A percentile compares a stretch with the other conserved stretches of the same genome.
These are phyloP conservation scores for Orgyia antiqua DNA, from an alignment of 2,888 invertebrate species.

Conservation along the genomic window DNA sequence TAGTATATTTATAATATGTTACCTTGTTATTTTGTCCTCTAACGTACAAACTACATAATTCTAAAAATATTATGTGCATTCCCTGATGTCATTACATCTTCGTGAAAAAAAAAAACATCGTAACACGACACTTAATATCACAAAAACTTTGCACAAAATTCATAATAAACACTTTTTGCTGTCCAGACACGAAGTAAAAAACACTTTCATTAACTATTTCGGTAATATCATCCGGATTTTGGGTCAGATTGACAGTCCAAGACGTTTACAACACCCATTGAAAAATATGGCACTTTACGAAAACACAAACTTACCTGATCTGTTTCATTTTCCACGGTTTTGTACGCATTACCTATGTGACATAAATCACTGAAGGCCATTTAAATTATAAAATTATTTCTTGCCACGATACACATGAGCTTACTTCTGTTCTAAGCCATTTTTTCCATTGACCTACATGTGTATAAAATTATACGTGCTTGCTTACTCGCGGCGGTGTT, in stretches of 20 bases:
- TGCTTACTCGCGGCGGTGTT: conserved; percentile 64
- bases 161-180: conserved; percentile 20
- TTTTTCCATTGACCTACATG: conserved; percentile 77
- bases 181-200: conserved; percentile 13
- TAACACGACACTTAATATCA: conserved; percentile 21
- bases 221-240: conserved; percentile 59
- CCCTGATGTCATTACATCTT: conserved; percentile 61
- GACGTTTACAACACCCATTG: conserved; percentile 68
- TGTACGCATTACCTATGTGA: conserved; percentile 73
- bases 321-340: conserved; percentile 73
- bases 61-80: conserved; percentile 75
- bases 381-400: conserved; percentile 74
- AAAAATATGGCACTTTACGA: conserved; percentile 44
- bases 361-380: conserved; percentile 79
- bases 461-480: conserved; percentile 69
- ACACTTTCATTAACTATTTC: conserved; percentile 41
- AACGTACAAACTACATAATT: conserved; percentile 67
- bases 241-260: conserved; percentile 70
- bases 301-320: conserved; percentile 69
- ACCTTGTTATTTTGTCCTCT: conserved; percentile 65
- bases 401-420: conserved; percentile 74
- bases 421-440: conserved; percentile 71
- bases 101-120: conserved; percentile 32
- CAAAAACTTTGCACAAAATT: conserved; percentile 18
- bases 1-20: conserved; percentile 42